phyloP scores from a whole-genome alignment of 2,113 vertebrate species.

The Myotis yumanensis region DNA sequence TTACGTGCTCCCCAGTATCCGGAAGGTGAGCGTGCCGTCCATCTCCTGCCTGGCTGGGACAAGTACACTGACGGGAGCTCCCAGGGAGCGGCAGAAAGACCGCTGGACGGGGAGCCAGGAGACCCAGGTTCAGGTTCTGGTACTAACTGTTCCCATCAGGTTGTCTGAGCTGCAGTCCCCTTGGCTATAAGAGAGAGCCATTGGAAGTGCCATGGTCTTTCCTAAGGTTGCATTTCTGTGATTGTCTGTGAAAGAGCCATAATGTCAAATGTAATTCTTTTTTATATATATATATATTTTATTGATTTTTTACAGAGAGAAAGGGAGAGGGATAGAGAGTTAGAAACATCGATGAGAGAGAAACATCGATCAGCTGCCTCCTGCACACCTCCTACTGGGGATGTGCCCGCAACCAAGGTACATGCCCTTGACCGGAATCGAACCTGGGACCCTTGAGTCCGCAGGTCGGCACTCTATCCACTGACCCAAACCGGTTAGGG shows the following conservation, averaged over 20 bases:
- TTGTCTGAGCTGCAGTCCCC: neutral
- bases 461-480: too few relatives aligned
- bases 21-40: conserved; percentile 87
- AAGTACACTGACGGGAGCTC: neutral
- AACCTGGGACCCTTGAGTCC: too few relatives aligned
- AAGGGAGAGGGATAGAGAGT: too few relatives aligned
- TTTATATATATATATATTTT: too few relatives aligned
- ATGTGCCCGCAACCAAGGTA: too few relatives aligned
- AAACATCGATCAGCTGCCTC: too few relatives aligned
- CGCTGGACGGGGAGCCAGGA: neutral
- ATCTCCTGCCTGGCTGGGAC: neutral
- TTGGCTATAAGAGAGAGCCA: neutral
- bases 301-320: too few relatives aligned
- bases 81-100: neutral
- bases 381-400: too few relatives aligned
- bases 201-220: neutral
- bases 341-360: too few relatives aligned
- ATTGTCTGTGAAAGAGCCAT: neutral
- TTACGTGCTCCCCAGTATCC: conserved; percentile 91
- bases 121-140: neutral
- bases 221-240: neutral
- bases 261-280: neutral
- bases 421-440: too few relatives aligned
- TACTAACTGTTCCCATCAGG: neutral
- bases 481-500: too few relatives aligned